These are phyloP conservation scores for Rattus rattus DNA, from an alignment of 2,113 vertebrate species.

Conservation along the genomic window DNA sequence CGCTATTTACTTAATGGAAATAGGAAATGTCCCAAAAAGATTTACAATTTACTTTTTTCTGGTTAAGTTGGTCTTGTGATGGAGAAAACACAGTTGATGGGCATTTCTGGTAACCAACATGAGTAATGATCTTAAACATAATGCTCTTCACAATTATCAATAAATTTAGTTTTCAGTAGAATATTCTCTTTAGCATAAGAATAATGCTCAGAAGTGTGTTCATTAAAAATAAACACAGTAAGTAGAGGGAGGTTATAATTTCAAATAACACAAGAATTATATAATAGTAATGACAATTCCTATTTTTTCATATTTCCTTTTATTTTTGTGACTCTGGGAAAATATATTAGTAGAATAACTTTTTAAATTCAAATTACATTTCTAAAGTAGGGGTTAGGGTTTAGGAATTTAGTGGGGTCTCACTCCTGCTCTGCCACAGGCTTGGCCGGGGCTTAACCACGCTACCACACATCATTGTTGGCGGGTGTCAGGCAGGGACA, in stretches of 20 bases:
- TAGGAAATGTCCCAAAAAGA: constrained; percentile 11
- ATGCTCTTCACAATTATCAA: background rate
- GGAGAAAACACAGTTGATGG: background rate
- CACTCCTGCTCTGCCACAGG: too few species aligned
- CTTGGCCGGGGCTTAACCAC: too few species aligned
- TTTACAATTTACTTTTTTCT: background rate
- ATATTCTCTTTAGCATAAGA: background rate
- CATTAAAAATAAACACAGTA: background rate
- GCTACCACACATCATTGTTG: too few species aligned
- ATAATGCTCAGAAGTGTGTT: background rate
- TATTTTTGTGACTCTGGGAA: constrained; percentile 24
- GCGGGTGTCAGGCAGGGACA: too few species aligned
- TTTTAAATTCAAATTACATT: constrained; percentile 25
- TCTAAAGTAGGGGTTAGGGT: too few species aligned
- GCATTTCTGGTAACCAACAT: background rate
- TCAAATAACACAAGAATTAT: constrained; percentile 49
- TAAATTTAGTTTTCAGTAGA: constrained; percentile 27
- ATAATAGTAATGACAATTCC: background rate
- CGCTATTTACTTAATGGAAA: background rate
- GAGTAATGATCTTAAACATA: background rate
- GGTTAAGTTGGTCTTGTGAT: background rate
- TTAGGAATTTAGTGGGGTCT: too few species aligned
- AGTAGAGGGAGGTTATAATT: background rate
- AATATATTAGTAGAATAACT: background rate
- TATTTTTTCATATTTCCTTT: background rate